phyloP scores from a whole-genome alignment of 2,113 vertebrate species.

The Prionailurus bengalensis region DNA sequence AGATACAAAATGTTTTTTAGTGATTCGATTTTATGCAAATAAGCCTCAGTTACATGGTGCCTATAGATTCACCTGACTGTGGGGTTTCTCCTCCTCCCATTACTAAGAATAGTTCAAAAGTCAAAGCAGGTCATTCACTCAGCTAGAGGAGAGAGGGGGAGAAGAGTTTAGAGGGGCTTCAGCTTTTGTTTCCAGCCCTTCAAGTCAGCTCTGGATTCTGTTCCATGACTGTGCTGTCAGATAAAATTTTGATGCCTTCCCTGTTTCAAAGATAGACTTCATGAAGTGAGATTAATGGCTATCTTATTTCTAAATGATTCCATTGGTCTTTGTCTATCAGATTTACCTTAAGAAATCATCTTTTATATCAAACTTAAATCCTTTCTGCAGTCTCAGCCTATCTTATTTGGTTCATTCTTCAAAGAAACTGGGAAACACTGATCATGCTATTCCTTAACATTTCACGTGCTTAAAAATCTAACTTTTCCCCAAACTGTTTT shows the following conservation, averaged over 20 bases:
- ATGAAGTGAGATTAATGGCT: not conserved
- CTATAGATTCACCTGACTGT: not conserved
- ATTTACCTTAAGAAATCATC: not conserved
- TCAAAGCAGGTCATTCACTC: not conserved
- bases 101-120: constrained; percentile 32
- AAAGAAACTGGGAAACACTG: not conserved
- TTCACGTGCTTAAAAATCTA: not conserved
- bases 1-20: constrained; percentile 15
- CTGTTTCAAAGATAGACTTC: constrained; percentile 17
- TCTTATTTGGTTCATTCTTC: constrained; percentile 12
- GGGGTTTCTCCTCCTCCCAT: constrained; percentile 6
- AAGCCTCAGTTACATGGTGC: not conserved
- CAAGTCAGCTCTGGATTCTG: not conserved
- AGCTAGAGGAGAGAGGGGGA: not conserved
- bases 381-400: not conserved
- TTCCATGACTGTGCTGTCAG: not conserved
- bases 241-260: not conserved
- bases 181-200: not conserved
- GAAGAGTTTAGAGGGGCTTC: not conserved
- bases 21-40: constrained; percentile 34
- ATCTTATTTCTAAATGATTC: not conserved
- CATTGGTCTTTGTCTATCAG: not conserved
- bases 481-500: not conserved
- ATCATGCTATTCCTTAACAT: not conserved
- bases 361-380: not conserved